Percentiles rank a stretch among this genome's conserved stretches.
Conservation (phyloP, 2,797 vertebrate genomes). For the Rhinella marina region DNA sequence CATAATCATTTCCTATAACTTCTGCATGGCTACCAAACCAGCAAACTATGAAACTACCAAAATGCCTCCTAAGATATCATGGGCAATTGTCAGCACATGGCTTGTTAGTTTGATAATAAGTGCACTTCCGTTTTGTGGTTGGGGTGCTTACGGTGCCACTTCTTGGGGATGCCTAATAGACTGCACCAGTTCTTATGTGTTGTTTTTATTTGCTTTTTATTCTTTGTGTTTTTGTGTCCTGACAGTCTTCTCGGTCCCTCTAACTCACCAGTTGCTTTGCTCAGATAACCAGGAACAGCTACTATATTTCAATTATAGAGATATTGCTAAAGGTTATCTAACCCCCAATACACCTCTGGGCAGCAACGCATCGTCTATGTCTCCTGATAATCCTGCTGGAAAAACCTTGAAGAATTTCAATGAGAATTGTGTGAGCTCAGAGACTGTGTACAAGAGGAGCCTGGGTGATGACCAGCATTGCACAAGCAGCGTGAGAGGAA, state of each 20-base stretch:
- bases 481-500: conserved; percentile 15
- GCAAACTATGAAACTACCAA: conserved; percentile 72
- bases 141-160: conserved; percentile 85
- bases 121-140: conserved; percentile 86
- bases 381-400: conserved; percentile 74
- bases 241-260: conserved; percentile 80
- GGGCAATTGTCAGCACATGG: conserved; percentile 82
- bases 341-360: conserved; percentile 73
- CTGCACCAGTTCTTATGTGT: conserved; percentile 78
- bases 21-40: conserved; percentile 79
- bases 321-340: conserved; percentile 71
- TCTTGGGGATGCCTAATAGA: conserved; percentile 88
- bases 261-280: conserved; percentile 87
- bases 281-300: conserved; percentile 82
- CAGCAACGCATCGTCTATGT: conserved; percentile 71
- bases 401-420: conserved; percentile 73
- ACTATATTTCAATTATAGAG: conserved; percentile 72
- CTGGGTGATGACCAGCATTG: conserved; percentile 54
- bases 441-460: conserved; percentile 63
- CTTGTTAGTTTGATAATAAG: conserved; percentile 83
- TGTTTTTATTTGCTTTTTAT: conserved; percentile 83
- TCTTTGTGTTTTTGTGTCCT: conserved; percentile 82
- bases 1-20: conserved; percentile 88
- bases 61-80: conserved; percentile 71
- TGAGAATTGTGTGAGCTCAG: conserved; percentile 71